A percentile compares a stretch with the other conserved stretches of the same genome.
phyloP scores from a whole-genome alignment of 2,797 vertebrate genomes.

The Tolypeutes matacus region DNA sequence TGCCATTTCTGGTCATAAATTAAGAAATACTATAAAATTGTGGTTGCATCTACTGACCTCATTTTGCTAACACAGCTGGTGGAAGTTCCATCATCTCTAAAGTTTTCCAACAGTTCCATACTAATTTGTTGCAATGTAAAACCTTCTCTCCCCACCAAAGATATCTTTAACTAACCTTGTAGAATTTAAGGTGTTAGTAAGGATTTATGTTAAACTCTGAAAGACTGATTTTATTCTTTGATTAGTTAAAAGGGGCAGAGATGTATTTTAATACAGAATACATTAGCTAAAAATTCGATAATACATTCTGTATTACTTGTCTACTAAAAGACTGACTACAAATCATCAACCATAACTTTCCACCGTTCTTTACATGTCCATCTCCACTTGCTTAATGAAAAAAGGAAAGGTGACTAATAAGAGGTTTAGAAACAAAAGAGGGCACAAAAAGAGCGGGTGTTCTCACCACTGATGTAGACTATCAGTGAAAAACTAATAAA shows the following conservation, averaged over 20 bases:
- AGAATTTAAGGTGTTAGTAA: slow-evolving; percentile 16
- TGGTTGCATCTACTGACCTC: not conserved
- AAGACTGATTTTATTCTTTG: slow-evolving; percentile 43
- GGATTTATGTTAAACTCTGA: not conserved
- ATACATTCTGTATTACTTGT: not conserved
- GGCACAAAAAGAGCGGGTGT: not conserved
- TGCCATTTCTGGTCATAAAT: not conserved
- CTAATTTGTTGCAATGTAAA: not conserved
- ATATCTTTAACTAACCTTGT: not conserved
- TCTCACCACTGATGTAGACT: not conserved
- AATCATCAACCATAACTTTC: not conserved
- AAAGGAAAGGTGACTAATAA: not conserved
- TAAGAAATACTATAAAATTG: not conserved
- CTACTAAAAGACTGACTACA: slow-evolving; percentile 14
- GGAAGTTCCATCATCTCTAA: not conserved
- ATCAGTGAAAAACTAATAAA: not conserved
- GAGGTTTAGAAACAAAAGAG: not conserved
- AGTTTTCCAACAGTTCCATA: not conserved
- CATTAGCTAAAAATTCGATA: not conserved
- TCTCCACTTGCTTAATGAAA: not conserved
- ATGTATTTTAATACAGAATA: not conserved
- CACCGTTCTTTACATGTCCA: not conserved
- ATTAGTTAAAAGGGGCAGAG: slow-evolving; percentile 3
- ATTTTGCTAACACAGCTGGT: not conserved
- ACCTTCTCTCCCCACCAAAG: not conserved